Evolutionary conservation across 64 coral and sea anemone species (phyloP), one percentile per base, ranked within the genome.

Genomic region (Hydrozoanthus tunicans): DNA sequence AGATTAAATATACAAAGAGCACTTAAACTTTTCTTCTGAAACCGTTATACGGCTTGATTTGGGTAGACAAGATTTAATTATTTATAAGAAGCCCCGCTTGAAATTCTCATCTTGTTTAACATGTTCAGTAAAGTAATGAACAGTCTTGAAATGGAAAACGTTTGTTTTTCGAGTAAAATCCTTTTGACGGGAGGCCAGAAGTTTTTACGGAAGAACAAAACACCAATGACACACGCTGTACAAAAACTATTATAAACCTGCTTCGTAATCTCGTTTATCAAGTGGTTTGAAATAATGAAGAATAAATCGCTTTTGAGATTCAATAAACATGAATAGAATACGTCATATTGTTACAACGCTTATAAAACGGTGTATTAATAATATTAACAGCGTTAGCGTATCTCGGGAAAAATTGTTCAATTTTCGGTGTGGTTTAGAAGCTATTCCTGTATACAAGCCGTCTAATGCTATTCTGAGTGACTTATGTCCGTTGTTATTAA

Each of bases 221-320:
- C 32, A 43, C 32, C 32, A 43, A 43, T 81, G n/a, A 26, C 52
- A 3, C 79, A 59, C 26, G 26, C 9, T 61, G 58, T 27, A 81
- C 61, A 62, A 9, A 81, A 61, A 81, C 59, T 81, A 32, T 62
- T 9, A 27, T 61, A 24, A n/a, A 81, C 61, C 57, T 81, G 24
- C 9, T 81, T 9, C 9, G 17, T 32, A 81, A 62, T 81, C 79
- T 62, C 79, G 61, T 43, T 80, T 80, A 80, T 61, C n/a, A 24
- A 26, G 71, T 14, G 79, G 56, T 62, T 58, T 24, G 12, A 81
- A 20, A 81, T 81, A 81, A 81, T 81, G 23, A 81, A 77, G 23
- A 5, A 9, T 55, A 81, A 62, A 61, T 81, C 58, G 79, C 32
- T 11, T 62, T 60, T 81, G 61, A 58, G 23, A 81, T 26, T 59